phyloP scores from a whole-genome alignment of 2,888 invertebrate species.

The Leucozona laternaria region DNA sequence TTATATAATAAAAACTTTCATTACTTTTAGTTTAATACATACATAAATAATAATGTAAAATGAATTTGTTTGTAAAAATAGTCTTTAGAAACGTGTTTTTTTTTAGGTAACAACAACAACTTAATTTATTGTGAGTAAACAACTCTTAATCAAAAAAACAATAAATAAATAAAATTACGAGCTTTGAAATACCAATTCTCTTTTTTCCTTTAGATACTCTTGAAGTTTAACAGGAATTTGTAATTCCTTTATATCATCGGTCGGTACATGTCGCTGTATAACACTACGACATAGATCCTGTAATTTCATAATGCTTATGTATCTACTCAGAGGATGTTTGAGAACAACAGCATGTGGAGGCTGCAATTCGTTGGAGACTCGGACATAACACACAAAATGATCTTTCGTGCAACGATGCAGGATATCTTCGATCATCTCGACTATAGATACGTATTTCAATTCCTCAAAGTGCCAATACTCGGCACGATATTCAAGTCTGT shows the following conservation, averaged over 20 bases:
- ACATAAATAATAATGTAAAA: background rate
- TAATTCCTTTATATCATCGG: slow-evolving; percentile 88
- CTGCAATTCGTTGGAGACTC: slow-evolving; percentile 87
- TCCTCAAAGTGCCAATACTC: slow-evolving; percentile 84
- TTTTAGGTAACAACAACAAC: background rate
- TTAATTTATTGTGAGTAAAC: background rate
- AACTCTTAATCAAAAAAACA: slow-evolving; percentile 24
- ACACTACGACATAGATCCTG: slow-evolving; percentile 90
- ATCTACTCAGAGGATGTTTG: slow-evolving; percentile 90
- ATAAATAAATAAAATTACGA: slow-evolving; percentile 62
- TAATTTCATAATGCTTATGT: slow-evolving; percentile 88
- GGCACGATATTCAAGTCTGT: slow-evolving; percentile 88
- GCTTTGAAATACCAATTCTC: slow-evolving; percentile 81
- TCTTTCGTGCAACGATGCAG: slow-evolving; percentile 88
- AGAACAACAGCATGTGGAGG: slow-evolving; percentile 90
- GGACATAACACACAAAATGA: slow-evolving; percentile 89
- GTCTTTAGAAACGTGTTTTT: background rate
- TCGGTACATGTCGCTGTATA: slow-evolving; percentile 86
- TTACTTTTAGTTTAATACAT: background rate
- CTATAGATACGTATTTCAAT: slow-evolving; percentile 85
- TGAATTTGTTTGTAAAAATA: background rate
- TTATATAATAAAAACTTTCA: background rate
- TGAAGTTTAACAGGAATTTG: slow-evolving; percentile 87
- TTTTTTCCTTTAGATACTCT: slow-evolving; percentile 85
- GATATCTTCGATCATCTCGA: slow-evolving; percentile 90